Conservation (phyloP, 1,140 invertebrate genomes). For the Dreissena rostriformis region DNA sequence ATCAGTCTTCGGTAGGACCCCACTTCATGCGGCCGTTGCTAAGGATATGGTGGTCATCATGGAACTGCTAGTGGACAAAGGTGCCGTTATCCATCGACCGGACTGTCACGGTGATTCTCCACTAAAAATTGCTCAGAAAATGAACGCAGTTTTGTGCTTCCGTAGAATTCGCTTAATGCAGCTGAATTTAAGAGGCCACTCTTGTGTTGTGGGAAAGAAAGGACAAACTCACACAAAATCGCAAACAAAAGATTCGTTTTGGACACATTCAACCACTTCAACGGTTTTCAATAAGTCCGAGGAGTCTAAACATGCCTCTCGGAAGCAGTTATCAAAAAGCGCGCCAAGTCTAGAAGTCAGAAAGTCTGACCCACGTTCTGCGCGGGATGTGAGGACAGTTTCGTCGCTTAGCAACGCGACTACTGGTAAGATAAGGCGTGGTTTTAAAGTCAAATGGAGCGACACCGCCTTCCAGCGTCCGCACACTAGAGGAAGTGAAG, state of each 20-base stretch:
- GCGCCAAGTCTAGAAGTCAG: slow-evolving; percentile 8
- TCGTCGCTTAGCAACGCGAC: slow-evolving; percentile 30
- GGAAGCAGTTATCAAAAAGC: slow-evolving; percentile 44
- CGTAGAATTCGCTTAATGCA: slow-evolving; percentile 65
- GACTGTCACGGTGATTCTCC: slow-evolving; percentile 63
- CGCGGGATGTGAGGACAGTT: background rate
- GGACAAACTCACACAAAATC: slow-evolving; percentile 11
- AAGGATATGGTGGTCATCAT: slow-evolving; percentile 64
- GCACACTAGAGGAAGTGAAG: background rate
- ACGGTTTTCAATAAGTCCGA: background rate
- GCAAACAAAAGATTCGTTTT: background rate
- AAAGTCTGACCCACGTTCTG: background rate
- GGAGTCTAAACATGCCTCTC: background rate
- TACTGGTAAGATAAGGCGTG: slow-evolving; percentile 29
- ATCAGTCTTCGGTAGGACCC: slow-evolving; percentile 64
- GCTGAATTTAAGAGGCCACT: slow-evolving; percentile 60
- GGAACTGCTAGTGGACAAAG: slow-evolving; percentile 63
- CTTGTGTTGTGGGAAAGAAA: slow-evolving; percentile 6
- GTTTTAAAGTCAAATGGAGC: slow-evolving; percentile 43
- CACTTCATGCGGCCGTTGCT: slow-evolving; percentile 68
- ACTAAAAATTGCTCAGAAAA: slow-evolving; percentile 56
- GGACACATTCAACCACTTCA: background rate
- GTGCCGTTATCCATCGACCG: slow-evolving; percentile 44
- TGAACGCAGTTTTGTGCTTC: slow-evolving; percentile 61
- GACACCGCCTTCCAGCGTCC: slow-evolving; percentile 2